Evolutionary conservation across 2,888 invertebrate species (phyloP).

Genomic region (Parnassius mnemosyne): DNA sequence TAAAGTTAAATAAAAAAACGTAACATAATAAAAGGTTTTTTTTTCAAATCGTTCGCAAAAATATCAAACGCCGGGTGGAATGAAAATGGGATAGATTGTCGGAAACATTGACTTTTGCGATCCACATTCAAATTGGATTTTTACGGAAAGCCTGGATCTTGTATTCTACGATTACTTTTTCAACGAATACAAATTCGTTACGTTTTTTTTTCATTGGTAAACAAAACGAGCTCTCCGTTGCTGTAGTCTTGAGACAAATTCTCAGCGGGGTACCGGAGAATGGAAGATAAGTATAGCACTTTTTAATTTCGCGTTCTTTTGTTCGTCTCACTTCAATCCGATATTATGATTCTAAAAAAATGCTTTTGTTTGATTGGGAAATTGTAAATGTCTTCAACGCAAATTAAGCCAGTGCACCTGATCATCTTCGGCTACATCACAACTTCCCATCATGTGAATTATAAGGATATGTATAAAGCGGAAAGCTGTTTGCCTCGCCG

Average conservation of each 20-base stretch:
- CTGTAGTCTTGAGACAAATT: background rate
- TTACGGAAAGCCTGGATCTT: constrained; percentile 3
- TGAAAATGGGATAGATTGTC: constrained; percentile 8
- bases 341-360: no score
- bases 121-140: constrained; percentile 22
- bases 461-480: no score
- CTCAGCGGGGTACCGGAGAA: background rate
- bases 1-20: no score
- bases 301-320: background rate
- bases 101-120: constrained; percentile 8
- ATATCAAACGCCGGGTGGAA: background rate
- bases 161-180: constrained; percentile 7
- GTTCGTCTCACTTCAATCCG: background rate
- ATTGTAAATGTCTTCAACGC: no score
- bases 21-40: background rate
- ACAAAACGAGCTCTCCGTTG: constrained; percentile 1
- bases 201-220: background rate
- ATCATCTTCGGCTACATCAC: no score
- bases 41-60: background rate
- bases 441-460: no score
- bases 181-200: constrained; percentile 10
- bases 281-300: background rate
- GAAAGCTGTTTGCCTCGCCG: no score
- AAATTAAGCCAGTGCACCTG: no score
- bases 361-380: no score